A percentile compares a stretch with the other conserved stretches of the same genome.
Evolutionary conservation across 2,113 vertebrate species (phyloP).

Genomic region (Tricholaema leucomelas): DNA sequence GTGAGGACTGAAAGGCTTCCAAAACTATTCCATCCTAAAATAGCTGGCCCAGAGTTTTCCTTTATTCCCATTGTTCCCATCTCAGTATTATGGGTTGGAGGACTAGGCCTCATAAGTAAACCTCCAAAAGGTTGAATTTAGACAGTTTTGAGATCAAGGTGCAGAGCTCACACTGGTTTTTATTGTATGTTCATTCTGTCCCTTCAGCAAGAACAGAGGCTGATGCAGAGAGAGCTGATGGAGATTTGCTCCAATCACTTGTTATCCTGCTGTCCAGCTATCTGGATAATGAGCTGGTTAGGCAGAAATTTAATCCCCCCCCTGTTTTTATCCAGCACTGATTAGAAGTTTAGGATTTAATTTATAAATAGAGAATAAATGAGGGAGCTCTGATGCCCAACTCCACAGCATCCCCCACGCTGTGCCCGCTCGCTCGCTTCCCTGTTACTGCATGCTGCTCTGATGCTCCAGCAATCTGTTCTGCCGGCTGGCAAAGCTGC

Average conservation of each 20-base stretch:
- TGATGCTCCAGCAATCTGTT: conserved; percentile 40
- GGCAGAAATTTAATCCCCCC: neutral
- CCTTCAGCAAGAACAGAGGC: neutral
- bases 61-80: neutral
- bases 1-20: neutral
- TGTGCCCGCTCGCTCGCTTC: neutral
- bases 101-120: neutral
- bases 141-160: fast-evolving
- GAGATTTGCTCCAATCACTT: neutral
- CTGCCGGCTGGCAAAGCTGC: conserved; percentile 3
- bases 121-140: neutral
- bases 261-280: neutral
- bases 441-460: neutral
- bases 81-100: neutral
- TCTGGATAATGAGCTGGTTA: neutral
- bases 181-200: neutral
- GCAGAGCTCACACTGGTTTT: neutral
- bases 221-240: neutral
- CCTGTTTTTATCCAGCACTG: neutral
- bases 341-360: neutral
- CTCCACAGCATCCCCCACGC: neutral
- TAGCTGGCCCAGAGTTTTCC: neutral
- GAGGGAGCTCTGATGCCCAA: fast-evolving
- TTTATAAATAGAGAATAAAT: neutral
- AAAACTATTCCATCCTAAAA: neutral